phyloP scores from a whole-genome alignment of 2,797 vertebrate species.

The Danio aesculapii region DNA sequence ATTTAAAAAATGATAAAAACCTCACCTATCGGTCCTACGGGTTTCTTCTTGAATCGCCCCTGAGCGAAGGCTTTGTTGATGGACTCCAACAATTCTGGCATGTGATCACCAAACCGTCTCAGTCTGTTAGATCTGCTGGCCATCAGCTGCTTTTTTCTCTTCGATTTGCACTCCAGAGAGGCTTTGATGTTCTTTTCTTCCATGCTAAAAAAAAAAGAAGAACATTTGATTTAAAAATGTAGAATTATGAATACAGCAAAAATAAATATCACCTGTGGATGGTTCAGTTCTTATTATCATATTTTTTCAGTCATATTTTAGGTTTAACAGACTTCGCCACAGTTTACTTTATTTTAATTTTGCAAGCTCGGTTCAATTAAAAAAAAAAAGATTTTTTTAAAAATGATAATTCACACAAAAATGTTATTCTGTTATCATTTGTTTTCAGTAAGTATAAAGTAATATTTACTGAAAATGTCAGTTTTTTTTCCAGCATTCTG shows the following conservation, averaged over 20 bases:
- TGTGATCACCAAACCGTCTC: slow-evolving; percentile 70
- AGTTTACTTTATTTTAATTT: background rate
- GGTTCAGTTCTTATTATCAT: background rate
- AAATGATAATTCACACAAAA: too few species aligned
- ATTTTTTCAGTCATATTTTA: background rate
- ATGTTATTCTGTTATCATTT: too few species aligned
- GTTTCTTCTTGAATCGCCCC: slow-evolving; percentile 64
- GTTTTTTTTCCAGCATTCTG: too few species aligned
- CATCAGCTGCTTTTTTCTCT: slow-evolving; percentile 72
- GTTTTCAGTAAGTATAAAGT: too few species aligned
- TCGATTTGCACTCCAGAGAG: slow-evolving; percentile 67
- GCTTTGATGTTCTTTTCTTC: slow-evolving; percentile 66
- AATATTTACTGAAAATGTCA: too few species aligned
- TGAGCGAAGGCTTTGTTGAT: slow-evolving; percentile 61
- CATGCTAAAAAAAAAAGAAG: slow-evolving; percentile 49
- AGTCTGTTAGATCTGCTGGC: slow-evolving; percentile 75
- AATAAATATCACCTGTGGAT: background rate
- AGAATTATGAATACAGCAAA: background rate
- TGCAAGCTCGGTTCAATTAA: too few species aligned
- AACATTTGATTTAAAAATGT: background rate
- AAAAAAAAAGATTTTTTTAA: too few species aligned
- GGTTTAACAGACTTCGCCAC: background rate
- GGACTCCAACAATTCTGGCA: slow-evolving; percentile 64
- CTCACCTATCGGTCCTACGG: slow-evolving; percentile 67
- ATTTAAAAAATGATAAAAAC: background rate